Conservation (phyloP, 1,140 invertebrate species). For the Papilio xuthus region DNA sequence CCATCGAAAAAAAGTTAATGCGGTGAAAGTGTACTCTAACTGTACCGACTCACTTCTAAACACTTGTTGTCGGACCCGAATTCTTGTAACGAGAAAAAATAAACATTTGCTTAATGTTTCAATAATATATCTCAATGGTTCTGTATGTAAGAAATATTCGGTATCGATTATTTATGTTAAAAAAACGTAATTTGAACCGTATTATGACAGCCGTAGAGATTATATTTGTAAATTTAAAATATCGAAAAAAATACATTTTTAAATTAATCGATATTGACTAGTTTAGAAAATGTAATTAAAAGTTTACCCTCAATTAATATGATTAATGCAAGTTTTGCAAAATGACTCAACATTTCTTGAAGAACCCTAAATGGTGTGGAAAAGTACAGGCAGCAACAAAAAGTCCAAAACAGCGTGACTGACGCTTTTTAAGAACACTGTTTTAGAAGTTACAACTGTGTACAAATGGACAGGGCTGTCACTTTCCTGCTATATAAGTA, state of each 20-base stretch:
- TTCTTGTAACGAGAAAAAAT: slow-evolving; percentile 4
- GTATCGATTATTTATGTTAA: not conserved
- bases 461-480: not conserved
- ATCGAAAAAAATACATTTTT: not conserved
- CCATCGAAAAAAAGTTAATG: slow-evolving; percentile 1
- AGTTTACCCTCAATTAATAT: not conserved
- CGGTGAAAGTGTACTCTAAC: slow-evolving; percentile 14
- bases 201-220: not conserved
- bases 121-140: not conserved
- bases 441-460: not conserved
- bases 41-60: not conserved
- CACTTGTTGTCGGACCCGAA: slow-evolving; percentile 14
- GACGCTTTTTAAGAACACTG: not conserved
- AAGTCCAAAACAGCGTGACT: slow-evolving; percentile 7
- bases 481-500: not conserved
- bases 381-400: not conserved
- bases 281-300: not conserved
- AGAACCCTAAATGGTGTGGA: slow-evolving; percentile 9
- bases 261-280: no score
- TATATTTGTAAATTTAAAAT: not conserved
- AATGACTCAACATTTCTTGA: not conserved
- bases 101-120: not conserved
- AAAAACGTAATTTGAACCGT: not conserved
- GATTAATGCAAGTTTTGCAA: not conserved
- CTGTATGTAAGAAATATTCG: not conserved